Conservation (phyloP, 2,888 invertebrate genomes). For the Gisinianus flammeolus region DNA sequence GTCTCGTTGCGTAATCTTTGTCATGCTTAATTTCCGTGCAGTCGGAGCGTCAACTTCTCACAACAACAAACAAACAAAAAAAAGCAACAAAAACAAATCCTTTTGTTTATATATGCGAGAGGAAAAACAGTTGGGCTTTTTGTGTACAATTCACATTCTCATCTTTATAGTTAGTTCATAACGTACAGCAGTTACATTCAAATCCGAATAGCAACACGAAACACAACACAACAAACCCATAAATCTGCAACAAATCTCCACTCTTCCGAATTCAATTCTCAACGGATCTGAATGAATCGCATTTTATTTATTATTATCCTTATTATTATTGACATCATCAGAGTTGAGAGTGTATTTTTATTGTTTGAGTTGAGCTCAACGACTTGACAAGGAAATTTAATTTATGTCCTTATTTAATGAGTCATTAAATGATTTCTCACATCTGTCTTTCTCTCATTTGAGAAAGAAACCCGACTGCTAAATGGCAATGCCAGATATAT, state of each 20-base stretch:
- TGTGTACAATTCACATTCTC: no score
- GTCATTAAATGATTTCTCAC: no score
- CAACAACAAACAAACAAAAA: not conserved
- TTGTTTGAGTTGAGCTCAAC: not conserved
- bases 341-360: not conserved
- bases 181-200: not conserved
- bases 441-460: no score
- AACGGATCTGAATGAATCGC: no score
- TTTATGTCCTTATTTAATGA: not conserved
- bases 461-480: no score
- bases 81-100: not conserved
- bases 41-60: not conserved
- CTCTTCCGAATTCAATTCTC: not conserved
- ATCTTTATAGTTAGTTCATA: not conserved
- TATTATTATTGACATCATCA: not conserved
- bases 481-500: no score
- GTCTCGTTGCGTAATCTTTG: constrained; percentile 1
- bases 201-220: not conserved
- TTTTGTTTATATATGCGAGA: not conserved
- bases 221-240: not conserved
- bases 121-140: no score
- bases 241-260: not conserved
- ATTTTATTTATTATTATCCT: no score
- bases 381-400: no score
- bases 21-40: constrained; percentile 24